Evolutionary conservation across 2,888 invertebrate genomes (phyloP).

Genomic region (Folsomia manolachei): DNA sequence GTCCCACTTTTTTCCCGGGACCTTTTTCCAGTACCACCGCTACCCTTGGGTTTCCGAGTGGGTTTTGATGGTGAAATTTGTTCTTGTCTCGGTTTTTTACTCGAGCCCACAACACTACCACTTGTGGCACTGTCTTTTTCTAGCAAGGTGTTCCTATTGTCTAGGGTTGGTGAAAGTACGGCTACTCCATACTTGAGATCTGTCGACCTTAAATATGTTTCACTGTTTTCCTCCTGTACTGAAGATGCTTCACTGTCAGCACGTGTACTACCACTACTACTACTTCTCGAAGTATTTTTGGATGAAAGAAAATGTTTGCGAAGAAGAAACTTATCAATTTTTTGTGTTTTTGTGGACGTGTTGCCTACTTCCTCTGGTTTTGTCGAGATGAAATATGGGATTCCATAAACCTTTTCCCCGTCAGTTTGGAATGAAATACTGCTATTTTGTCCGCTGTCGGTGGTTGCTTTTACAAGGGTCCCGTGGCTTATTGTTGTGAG

Average conservation of each 20-base stretch:
- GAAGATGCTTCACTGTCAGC: background rate
- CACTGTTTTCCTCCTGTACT: background rate
- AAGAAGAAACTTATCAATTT: conserved; percentile 44
- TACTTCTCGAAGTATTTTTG: conserved; percentile 4
- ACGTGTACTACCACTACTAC: background rate
- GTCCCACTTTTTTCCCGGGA: conserved; percentile 9
- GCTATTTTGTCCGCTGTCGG: conserved; percentile 31
- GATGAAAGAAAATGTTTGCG: conserved; percentile 1
- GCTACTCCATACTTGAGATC: background rate
- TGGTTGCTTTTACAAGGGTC: conserved; percentile 20
- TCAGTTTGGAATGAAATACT: conserved; percentile 39
- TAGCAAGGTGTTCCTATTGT: background rate
- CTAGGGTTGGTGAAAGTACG: background rate
- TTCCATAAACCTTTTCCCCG: conserved; percentile 40
- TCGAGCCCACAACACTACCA: background rate
- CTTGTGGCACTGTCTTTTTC: background rate
- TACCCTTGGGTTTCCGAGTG: background rate
- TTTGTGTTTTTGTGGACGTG: conserved; percentile 41
- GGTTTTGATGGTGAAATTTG: background rate
- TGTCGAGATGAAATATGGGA: conserved; percentile 43
- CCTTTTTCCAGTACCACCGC: conserved; percentile 13
- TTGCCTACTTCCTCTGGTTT: conserved; percentile 20
- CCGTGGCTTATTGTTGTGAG: conserved; percentile 12
- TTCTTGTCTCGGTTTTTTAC: background rate
- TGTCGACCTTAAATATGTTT: background rate